phyloP scores from a whole-genome alignment of 2,113 vertebrate species.

The Gymnogyps californianus region DNA sequence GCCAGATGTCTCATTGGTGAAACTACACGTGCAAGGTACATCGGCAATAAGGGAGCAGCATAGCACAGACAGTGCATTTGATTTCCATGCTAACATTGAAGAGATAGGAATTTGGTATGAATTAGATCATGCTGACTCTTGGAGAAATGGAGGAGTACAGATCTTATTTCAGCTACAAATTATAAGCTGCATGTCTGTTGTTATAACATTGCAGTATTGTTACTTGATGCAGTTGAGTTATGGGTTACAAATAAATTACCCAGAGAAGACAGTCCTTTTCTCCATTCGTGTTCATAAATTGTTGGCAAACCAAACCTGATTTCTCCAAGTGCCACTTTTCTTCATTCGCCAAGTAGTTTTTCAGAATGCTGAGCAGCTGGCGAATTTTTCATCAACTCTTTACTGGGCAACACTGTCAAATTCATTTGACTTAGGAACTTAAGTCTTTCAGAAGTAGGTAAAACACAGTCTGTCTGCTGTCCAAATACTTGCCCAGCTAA shows the following conservation, averaged over 20 bases:
- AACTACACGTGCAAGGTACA: background rate
- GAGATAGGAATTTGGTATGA: background rate
- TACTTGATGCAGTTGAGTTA: background rate
- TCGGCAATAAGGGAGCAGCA: background rate
- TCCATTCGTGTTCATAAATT: background rate
- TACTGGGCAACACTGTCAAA: background rate
- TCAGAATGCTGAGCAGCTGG: background rate
- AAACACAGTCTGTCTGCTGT: background rate
- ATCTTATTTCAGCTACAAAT: constrained; percentile 2
- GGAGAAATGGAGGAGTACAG: background rate
- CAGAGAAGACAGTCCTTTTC: background rate
- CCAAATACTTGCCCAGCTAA: background rate
- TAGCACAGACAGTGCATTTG: background rate
- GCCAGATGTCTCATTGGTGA: constrained; percentile 28
- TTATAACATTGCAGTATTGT: background rate
- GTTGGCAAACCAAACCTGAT: background rate
- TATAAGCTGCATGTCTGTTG: background rate
- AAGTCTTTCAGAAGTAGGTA: background rate
- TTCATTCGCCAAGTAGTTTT: background rate
- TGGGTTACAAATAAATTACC: background rate
- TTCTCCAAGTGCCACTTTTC: background rate
- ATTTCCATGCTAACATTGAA: background rate
- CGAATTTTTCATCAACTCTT: background rate
- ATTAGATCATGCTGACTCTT: constrained; percentile 9
- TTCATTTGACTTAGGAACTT: background rate